A percentile compares a stretch with the other conserved stretches of the same genome.
Conservation (phyloP, 2,888 invertebrate genomes). For the Odiellus spinosus region DNA sequence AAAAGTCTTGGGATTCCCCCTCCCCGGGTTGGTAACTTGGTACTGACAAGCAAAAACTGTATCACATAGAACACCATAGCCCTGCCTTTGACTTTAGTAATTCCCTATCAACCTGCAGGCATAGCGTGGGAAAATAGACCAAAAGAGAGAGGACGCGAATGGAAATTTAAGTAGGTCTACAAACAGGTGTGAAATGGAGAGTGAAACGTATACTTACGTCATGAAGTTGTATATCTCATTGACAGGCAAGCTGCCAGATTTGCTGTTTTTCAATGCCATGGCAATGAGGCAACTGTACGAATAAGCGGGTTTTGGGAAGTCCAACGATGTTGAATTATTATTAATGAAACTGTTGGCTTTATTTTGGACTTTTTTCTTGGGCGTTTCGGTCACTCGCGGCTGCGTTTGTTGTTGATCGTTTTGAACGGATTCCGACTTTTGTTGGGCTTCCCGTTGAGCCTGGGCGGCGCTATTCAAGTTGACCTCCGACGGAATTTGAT, state of each 20-base stretch:
- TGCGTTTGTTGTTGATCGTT: neutral
- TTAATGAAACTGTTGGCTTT: neutral
- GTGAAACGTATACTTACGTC: constrained; percentile 50
- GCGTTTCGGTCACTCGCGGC: neutral
- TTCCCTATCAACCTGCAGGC: too few relatives aligned
- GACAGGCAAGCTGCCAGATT: constrained; percentile 83
- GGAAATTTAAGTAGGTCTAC: too few relatives aligned
- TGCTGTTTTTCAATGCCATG: constrained; percentile 90
- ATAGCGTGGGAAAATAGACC: too few relatives aligned
- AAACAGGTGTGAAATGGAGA: too few relatives aligned
- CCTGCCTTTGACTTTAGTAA: too few relatives aligned
- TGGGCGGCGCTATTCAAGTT: neutral
- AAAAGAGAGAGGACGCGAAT: too few relatives aligned
- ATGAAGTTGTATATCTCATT: constrained; percentile 98
- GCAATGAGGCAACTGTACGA: constrained; percentile 96
- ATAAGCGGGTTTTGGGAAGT: constrained; percentile 86
- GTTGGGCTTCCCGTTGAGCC: neutral
- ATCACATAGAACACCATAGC: too few relatives aligned
- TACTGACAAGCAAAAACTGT: too few relatives aligned
- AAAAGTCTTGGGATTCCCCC: too few relatives aligned
- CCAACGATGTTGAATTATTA: neutral
- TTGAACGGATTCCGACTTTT: too few relatives aligned
- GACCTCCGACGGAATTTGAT: too few relatives aligned
- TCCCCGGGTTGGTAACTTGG: too few relatives aligned
- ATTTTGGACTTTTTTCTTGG: neutral